These are phyloP conservation scores for Hybognathus amarus DNA, from an alignment of 2,797 vertebrate genomes.

Conservation along the genomic window DNA sequence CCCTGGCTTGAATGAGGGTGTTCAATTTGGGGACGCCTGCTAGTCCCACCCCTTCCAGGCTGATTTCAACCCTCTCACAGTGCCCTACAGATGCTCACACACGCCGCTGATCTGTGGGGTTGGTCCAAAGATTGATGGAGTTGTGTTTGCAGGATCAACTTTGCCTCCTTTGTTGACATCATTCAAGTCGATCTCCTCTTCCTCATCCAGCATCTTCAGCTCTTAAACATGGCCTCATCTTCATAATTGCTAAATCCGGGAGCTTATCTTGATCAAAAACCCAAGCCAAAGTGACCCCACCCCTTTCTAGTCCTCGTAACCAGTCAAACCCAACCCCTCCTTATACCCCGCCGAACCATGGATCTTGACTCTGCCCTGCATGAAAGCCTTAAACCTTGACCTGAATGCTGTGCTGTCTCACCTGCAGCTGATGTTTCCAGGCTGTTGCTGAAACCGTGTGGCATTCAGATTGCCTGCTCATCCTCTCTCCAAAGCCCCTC, in stretches of 20 bases:
- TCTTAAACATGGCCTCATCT: constrained; percentile 61
- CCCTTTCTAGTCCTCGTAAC: constrained; percentile 25
- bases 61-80: constrained; percentile 20
- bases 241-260: constrained; percentile 59
- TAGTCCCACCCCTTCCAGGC: constrained; percentile 30
- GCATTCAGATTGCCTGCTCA: constrained; percentile 57
- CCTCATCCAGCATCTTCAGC: constrained; percentile 59
- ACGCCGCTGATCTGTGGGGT: constrained; percentile 3
- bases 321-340: constrained; percentile 32
- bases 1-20: constrained; percentile 35
- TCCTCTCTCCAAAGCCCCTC: constrained; percentile 47
- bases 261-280: constrained; percentile 42
- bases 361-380: constrained; percentile 35
- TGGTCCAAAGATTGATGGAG: constrained; percentile 51
- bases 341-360: constrained; percentile 19
- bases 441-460: constrained; percentile 64
- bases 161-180: constrained; percentile 52
- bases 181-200: constrained; percentile 62
- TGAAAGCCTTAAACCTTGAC: constrained; percentile 52
- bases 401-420: constrained; percentile 59
- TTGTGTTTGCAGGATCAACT: constrained; percentile 52
- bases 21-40: constrained; percentile 1
- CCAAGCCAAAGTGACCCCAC: constrained; percentile 47
- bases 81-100: constrained; percentile 7
- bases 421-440: constrained; percentile 50